These are phyloP conservation scores for Parasteatoda lunata DNA, from an alignment of 2,888 invertebrate genomes.

Conservation along the genomic window DNA sequence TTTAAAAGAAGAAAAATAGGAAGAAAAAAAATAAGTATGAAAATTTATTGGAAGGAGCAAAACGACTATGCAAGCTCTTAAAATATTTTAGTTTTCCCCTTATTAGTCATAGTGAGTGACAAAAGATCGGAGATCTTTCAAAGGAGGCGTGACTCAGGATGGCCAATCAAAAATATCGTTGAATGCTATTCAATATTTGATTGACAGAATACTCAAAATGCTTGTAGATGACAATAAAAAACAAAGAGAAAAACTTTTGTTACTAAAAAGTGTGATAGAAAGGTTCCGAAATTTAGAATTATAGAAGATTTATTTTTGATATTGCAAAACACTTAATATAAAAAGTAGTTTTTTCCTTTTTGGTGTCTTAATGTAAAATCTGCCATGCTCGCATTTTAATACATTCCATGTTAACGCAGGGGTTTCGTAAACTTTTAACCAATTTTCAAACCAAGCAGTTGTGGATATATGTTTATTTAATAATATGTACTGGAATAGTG, in stretches of 20 bases:
- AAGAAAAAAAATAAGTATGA: no score
- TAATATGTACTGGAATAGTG: slow-evolving; percentile 67
- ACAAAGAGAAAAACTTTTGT: neutral
- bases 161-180: slow-evolving; percentile 34
- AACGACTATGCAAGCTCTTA: neutral
- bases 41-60: no score
- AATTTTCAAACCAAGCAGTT: neutral
- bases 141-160: slow-evolving; percentile 33
- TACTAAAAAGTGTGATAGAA: no score
- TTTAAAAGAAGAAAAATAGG: no score
- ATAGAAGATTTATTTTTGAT: no score
- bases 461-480: neutral
- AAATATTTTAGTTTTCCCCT: neutral
- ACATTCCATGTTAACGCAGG: slow-evolving; percentile 26
- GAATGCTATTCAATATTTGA: slow-evolving; percentile 37
- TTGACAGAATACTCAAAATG: slow-evolving; percentile 46
- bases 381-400: neutral
- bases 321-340: no score
- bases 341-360: neutral
- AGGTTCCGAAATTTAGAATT: no score
- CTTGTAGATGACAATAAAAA: neutral
- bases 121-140: neutral
- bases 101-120: neutral
- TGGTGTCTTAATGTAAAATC: no score
- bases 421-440: neutral